These are phyloP conservation scores for Oopsacas minuta DNA, from an alignment of 37 sponge, comb jelly and placozoan genomes.

Conservation along the genomic window DNA sequence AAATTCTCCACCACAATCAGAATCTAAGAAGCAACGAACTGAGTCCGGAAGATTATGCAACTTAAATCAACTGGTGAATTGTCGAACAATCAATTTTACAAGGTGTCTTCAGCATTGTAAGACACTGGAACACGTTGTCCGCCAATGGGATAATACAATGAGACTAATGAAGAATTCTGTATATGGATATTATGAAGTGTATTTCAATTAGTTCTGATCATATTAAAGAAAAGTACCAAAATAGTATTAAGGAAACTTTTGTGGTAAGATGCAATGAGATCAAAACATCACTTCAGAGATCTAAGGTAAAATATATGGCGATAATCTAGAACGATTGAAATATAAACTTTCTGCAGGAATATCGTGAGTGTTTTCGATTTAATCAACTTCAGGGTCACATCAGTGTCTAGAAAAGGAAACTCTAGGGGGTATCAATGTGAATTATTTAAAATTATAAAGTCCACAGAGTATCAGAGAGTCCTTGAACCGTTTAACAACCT, in stretches of 20 bases:
- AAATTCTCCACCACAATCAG: not conserved
- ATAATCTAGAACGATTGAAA: not conserved
- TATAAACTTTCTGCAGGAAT: too few species aligned
- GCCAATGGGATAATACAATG: not conserved
- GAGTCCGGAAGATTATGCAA: not conserved
- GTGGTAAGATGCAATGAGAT: not conserved
- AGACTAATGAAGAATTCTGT: not conserved
- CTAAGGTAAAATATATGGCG: not conserved
- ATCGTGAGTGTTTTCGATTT: too few species aligned
- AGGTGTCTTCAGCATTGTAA: not conserved
- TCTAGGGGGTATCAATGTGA: too few species aligned
- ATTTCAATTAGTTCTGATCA: constrained; percentile 4
- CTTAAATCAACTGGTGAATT: constrained; percentile 17
- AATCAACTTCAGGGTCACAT: too few species aligned
- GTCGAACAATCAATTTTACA: constrained; percentile 5
- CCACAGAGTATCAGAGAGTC: too few species aligned
- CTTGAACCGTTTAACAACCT: too few species aligned
- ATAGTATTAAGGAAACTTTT: constrained; percentile 5
- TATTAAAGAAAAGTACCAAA: not conserved
- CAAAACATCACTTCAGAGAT: not conserved
- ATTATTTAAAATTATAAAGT: too few species aligned
- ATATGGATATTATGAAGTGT: not conserved
- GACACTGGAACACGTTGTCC: not conserved
- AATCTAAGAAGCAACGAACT: not conserved
- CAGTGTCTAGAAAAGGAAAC: too few species aligned